Conservation (phyloP, 2,797 vertebrate genomes). For the Pelodytes ibericus region DNA sequence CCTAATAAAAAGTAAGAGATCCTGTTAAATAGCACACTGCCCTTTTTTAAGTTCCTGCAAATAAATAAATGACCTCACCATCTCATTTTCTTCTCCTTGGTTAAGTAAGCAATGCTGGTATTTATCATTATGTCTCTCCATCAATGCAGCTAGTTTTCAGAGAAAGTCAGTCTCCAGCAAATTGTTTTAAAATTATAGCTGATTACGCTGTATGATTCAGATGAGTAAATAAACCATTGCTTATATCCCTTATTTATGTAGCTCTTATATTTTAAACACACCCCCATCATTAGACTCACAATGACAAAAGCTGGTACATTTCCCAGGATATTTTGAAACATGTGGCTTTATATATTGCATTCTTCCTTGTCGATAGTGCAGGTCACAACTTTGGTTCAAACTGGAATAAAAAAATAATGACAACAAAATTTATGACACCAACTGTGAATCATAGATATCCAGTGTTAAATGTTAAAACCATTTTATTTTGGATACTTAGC, state of each 20-base stretch:
- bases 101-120: conserved; percentile 65
- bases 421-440: no score
- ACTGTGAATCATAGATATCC: no score
- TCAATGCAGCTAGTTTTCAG: conserved; percentile 26
- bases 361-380: conserved; percentile 7
- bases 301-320: conserved; percentile 12
- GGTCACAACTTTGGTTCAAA: neutral
- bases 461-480: no score
- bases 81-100: conserved; percentile 67
- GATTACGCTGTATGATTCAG: neutral
- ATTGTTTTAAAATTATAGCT: neutral
- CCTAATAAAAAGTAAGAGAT: no score
- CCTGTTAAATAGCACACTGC: neutral
- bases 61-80: conserved; percentile 62
- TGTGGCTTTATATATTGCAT: neutral
- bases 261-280: conserved; percentile 13
- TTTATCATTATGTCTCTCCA: conserved; percentile 58
- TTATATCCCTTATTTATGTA: conserved; percentile 19
- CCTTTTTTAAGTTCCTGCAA: neutral
- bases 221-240: neutral
- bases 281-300: conserved; percentile 50
- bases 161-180: neutral
- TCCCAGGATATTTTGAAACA: conserved; percentile 40
- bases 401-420: neutral
- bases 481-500: no score